Evolutionary conservation across 35 echinoderm and acorn worm genomes (phyloP).

Genomic region (Eucidaris tribuloides): DNA sequence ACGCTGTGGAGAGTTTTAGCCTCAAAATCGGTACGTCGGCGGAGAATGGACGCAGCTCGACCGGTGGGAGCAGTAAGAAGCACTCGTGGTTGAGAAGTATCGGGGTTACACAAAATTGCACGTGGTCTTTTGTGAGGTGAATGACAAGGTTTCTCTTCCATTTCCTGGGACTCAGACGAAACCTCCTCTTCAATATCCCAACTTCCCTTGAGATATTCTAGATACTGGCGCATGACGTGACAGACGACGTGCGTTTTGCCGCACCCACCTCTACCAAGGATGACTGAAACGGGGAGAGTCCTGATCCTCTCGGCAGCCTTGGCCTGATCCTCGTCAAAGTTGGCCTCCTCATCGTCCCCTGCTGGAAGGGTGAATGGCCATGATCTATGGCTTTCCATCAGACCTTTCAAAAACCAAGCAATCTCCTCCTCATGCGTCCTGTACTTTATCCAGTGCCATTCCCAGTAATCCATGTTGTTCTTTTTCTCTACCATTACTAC

Average conservation of each 20-base stretch:
- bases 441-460: neutral
- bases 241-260: constrained; percentile 74
- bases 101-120: too few relatives aligned
- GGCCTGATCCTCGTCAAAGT: constrained; percentile 35
- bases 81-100: neutral
- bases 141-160: neutral
- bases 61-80: constrained; percentile 69
- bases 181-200: neutral
- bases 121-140: neutral
- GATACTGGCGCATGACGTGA: constrained; percentile 1
- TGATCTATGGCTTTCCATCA: neutral
- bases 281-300: constrained; percentile 34
- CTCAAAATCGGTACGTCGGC: neutral
- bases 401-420: neutral
- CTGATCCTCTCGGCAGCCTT: constrained; percentile 29
- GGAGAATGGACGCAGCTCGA: constrained; percentile 55
- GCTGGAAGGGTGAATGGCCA: neutral
- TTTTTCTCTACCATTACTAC: neutral
- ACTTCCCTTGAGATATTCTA: neutral
- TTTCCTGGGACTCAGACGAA: neutral
- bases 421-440: neutral
- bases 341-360: constrained; percentile 1
- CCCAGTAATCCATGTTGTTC: neutral
- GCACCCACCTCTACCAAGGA: constrained; percentile 70
- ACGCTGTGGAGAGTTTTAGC: constrained; percentile 25